Evolutionary conservation across 2,797 vertebrate species (phyloP).

Genomic region (Austrolebias charrua): DNA sequence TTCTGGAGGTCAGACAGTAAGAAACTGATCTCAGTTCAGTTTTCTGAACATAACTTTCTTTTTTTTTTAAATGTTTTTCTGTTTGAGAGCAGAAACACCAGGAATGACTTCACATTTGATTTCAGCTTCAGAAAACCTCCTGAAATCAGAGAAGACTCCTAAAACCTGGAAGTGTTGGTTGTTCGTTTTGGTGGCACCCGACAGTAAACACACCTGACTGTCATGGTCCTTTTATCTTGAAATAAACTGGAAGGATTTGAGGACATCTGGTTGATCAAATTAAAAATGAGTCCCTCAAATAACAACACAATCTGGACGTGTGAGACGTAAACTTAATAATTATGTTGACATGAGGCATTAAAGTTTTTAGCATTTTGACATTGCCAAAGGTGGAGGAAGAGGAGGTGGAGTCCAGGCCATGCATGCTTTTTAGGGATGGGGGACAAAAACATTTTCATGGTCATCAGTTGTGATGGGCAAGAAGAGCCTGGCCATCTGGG

Average conservation of each 20-base stretch:
- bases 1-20: background rate
- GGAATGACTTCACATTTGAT: background rate
- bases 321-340: slow-evolving; percentile 46
- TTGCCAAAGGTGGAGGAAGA: slow-evolving; percentile 93
- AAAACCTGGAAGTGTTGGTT: slow-evolving; percentile 4
- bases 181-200: slow-evolving; percentile 16
- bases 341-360: background rate
- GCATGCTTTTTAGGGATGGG: slow-evolving; percentile 62
- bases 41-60: no score
- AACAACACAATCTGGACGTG: slow-evolving; percentile 50
- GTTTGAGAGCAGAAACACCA: background rate
- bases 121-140: background rate
- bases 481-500: slow-evolving; percentile 90
- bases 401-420: slow-evolving; percentile 65
- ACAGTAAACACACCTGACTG: slow-evolving; percentile 16
- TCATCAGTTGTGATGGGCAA: slow-evolving; percentile 86
- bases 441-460: slow-evolving; percentile 90
- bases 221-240: slow-evolving; percentile 43
- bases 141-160: slow-evolving; percentile 8
- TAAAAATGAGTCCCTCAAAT: slow-evolving; percentile 50
- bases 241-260: slow-evolving; percentile 40
- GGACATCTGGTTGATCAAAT: slow-evolving; percentile 66
- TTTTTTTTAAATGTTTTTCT: background rate
- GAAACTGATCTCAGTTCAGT: slow-evolving; percentile 6
- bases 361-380: no score